phyloP scores from a whole-genome alignment of 1,140 invertebrate genomes.

The Atta colombica region DNA sequence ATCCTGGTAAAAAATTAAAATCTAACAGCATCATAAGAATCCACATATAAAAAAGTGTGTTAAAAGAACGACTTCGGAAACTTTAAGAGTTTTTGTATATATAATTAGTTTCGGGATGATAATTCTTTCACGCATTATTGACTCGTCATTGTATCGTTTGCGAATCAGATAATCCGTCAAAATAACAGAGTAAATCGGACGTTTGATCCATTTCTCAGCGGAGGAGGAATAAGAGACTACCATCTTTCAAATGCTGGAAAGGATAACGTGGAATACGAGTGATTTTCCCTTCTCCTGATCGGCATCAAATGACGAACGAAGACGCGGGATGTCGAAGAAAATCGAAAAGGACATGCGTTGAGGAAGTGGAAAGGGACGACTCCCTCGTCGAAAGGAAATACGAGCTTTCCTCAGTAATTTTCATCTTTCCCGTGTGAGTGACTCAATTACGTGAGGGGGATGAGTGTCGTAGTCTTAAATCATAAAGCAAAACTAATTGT shows the following conservation, averaged over 20 bases:
- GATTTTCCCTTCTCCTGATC: constrained; percentile 5
- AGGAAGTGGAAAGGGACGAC: not conserved
- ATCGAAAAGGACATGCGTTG: constrained; percentile 36
- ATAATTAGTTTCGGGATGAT: not conserved
- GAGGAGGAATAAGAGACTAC: not conserved
- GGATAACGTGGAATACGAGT: not conserved
- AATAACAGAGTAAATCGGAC: not conserved
- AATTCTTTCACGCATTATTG: constrained; percentile 2
- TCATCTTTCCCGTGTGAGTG: not conserved
- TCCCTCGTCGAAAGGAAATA: constrained; percentile 12
- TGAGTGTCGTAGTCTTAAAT: not conserved
- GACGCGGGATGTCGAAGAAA: not conserved
- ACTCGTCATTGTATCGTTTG: not conserved
- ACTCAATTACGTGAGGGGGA: constrained; percentile 10
- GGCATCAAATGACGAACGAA: constrained; percentile 57
- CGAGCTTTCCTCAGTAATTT: constrained; percentile 20
- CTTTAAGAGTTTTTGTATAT: not conserved
- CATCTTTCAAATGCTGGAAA: constrained; percentile 30
- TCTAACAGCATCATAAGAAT: not conserved
- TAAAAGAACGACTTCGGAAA: not conserved
- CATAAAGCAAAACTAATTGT: not conserved
- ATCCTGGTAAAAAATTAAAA: not conserved
- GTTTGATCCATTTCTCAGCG: not conserved
- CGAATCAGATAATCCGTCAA: not conserved
- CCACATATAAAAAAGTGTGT: not conserved